phyloP scores from a whole-genome alignment of 2,888 invertebrate genomes.

The Harpalus rubripes region DNA sequence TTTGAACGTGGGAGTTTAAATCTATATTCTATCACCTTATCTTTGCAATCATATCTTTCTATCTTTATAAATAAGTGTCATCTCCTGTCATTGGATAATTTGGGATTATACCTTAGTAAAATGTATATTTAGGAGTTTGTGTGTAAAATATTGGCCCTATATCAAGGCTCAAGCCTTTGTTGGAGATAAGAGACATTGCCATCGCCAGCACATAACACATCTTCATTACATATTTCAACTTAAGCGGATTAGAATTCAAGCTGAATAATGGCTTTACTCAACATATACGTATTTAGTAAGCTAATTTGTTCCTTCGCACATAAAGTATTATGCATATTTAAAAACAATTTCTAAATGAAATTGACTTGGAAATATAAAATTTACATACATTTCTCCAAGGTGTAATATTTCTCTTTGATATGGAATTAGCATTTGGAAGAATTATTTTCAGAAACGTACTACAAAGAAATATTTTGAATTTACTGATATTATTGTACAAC shows the following conservation, averaged over 20 bases:
- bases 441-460: not conserved
- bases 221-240: constrained; percentile 56
- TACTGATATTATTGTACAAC: no score
- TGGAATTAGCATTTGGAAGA: not conserved
- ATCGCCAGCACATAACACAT: constrained; percentile 36
- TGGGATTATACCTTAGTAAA: constrained; percentile 2
- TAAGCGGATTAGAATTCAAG: constrained; percentile 56
- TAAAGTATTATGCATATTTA: constrained; percentile 50
- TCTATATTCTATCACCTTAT: not conserved
- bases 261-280: constrained; percentile 54
- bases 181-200: constrained; percentile 45
- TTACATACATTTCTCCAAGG: constrained; percentile 24
- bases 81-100: constrained; percentile 10
- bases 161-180: constrained; percentile 30
- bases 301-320: constrained; percentile 32
- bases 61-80: not conserved
- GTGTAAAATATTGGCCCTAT: constrained; percentile 32
- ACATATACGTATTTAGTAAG: constrained; percentile 46
- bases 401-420: constrained; percentile 13
- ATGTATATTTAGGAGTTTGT: constrained; percentile 27
- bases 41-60: not conserved
- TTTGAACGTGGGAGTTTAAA: not conserved
- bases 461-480: not conserved
- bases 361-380: constrained; percentile 24
- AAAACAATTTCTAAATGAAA: constrained; percentile 21